phyloP scores from a whole-genome alignment of 2,888 invertebrate genomes.

The Andricus quercusramuli region DNA sequence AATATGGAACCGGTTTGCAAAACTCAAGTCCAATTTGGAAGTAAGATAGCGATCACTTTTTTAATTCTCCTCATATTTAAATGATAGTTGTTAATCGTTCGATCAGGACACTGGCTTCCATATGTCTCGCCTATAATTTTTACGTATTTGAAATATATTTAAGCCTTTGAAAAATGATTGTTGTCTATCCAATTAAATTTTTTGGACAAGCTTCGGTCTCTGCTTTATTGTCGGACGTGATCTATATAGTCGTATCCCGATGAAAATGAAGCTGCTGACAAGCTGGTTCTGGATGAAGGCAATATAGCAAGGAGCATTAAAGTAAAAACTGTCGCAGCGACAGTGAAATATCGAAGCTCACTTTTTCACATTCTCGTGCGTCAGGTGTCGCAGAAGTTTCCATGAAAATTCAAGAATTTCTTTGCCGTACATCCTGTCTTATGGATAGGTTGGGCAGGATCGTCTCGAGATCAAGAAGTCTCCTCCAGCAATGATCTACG shows the following conservation, averaged over 20 bases:
- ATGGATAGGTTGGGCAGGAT: constrained; percentile 23
- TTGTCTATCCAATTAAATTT: constrained; percentile 12
- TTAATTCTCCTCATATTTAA: constrained; percentile 3
- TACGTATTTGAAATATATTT: not conserved
- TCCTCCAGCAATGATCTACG: constrained; percentile 42
- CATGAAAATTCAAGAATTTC: constrained; percentile 50
- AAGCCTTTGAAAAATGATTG: not conserved
- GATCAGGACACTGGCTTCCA: too few species aligned
- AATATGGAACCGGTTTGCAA: constrained; percentile 39
- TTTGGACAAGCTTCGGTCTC: not conserved
- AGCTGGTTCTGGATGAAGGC: constrained; percentile 35
- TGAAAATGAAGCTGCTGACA: constrained; percentile 40
- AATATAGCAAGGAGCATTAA: constrained; percentile 23
- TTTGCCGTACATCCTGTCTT: constrained; percentile 33
- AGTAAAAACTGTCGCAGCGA: constrained; percentile 30
- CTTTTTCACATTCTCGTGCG: constrained; percentile 34
- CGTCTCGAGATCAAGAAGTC: constrained; percentile 29
- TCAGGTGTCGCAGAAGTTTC: constrained; percentile 42
- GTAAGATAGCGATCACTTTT: constrained; percentile 4
- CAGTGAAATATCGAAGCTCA: constrained; percentile 38
- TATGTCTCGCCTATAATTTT: too few species aligned
- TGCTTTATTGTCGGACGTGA: constrained; percentile 11
- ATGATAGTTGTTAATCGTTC: not conserved
- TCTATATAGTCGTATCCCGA: constrained; percentile 38
- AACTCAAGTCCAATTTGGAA: constrained; percentile 36